These are phyloP conservation scores for Gryllus bimaculatus DNA, from an alignment of 1,140 invertebrate genomes.

Conservation along the genomic window DNA sequence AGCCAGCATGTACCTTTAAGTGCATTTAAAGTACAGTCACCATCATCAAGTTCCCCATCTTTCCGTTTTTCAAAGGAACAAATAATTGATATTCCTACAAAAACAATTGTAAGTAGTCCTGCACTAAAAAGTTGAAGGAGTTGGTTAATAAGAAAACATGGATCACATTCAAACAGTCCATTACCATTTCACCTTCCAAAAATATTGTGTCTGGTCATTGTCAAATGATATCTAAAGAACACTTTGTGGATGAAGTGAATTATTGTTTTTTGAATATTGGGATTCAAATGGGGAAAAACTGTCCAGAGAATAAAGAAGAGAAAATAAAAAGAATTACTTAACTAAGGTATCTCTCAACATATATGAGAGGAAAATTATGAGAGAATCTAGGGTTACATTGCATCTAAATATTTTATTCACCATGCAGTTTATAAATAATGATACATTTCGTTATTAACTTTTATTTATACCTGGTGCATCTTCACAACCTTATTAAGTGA, in stretches of 20 bases:
- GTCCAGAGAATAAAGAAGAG: too few species aligned
- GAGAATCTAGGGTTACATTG: too few species aligned
- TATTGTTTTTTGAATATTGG: constrained; percentile 55
- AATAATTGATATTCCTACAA: neutral
- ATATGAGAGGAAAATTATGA: too few species aligned
- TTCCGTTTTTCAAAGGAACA: neutral
- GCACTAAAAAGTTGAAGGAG: neutral
- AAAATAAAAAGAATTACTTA: too few species aligned
- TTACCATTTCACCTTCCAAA: neutral
- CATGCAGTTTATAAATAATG: too few species aligned
- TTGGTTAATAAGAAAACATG: neutral
- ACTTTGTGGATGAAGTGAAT: constrained; percentile 59
- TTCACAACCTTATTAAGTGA: too few species aligned
- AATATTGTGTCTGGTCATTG: constrained; percentile 39
- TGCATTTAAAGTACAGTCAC: neutral
- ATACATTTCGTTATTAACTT: too few species aligned
- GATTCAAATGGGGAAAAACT: too few species aligned
- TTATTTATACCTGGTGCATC: too few species aligned
- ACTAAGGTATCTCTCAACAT: too few species aligned
- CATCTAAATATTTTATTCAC: too few species aligned
- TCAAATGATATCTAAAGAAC: constrained; percentile 42
- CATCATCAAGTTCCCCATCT: neutral
- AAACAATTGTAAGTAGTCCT: neutral
- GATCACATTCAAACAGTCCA: neutral
- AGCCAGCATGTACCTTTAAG: neutral